Evolutionary conservation across 2,888 invertebrate species (phyloP).

Genomic region (Drosophila atroscutellata): DNA sequence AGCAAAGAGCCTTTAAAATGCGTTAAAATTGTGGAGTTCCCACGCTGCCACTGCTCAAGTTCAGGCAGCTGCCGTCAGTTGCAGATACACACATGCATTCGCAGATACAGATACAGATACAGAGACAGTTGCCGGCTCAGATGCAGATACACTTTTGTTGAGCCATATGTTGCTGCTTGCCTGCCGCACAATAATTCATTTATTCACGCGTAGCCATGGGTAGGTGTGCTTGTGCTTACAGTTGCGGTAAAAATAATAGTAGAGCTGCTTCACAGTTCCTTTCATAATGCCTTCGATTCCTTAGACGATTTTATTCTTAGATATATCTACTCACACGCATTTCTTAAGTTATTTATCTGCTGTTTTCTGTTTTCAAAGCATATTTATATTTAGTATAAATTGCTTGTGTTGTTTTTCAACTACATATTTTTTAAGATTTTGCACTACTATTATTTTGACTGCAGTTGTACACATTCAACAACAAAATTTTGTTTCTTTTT

Average conservation of each 20-base stretch:
- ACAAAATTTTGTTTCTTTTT: background rate
- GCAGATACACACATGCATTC: slow-evolving; percentile 41
- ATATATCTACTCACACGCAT: background rate
- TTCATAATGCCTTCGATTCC: background rate
- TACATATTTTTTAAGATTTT: background rate
- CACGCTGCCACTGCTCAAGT: slow-evolving; percentile 68
- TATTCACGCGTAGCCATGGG: slow-evolving; percentile 21
- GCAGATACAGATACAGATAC: slow-evolving; percentile 22
- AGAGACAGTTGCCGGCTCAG: slow-evolving; percentile 27
- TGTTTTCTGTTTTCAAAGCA: too few relatives aligned
- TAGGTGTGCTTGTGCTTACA: slow-evolving; percentile 33
- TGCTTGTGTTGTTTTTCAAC: background rate
- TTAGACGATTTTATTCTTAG: background rate
- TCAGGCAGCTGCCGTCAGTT: slow-evolving; percentile 60
- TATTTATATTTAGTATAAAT: background rate
- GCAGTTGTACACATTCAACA: background rate
- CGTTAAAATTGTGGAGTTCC: slow-evolving; percentile 56
- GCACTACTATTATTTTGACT: background rate
- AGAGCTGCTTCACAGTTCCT: background rate
- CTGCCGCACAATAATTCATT: slow-evolving; percentile 42
- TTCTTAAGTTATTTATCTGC: too few relatives aligned
- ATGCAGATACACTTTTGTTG: slow-evolving; percentile 39
- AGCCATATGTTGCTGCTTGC: slow-evolving; percentile 44
- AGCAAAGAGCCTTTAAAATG: slow-evolving; percentile 48
- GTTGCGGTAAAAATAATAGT: background rate